Conservation (phyloP, 35 echinoderm and acorn worm genomes). For the Heliocidaris erythrogramma region DNA sequence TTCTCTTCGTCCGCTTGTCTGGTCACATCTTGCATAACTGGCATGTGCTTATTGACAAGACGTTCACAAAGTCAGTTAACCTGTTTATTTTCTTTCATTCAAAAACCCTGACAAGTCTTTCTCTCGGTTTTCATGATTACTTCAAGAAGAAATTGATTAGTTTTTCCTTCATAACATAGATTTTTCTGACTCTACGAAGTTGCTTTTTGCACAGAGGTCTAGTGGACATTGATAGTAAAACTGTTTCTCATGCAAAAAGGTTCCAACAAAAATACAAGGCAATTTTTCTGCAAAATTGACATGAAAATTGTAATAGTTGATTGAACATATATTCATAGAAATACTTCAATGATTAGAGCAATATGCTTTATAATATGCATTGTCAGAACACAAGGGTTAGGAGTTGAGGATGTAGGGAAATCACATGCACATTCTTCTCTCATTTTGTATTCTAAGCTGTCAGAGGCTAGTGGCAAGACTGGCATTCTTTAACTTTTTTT, state of each 20-base stretch:
- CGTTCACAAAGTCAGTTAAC: background rate
- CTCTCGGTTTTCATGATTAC: background rate
- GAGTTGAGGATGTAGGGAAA: background rate
- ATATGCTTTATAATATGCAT: background rate
- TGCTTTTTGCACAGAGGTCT: no score
- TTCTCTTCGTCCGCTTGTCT: background rate
- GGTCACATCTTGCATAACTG: background rate
- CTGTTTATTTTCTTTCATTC: background rate
- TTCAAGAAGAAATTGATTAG: background rate
- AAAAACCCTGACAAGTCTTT: background rate
- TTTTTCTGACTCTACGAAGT: background rate
- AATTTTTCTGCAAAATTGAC: no score
- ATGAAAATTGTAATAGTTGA: no score
- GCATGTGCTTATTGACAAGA: background rate
- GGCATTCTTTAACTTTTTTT: background rate
- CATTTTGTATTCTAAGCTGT: background rate
- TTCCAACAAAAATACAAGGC: no score
- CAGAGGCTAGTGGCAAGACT: background rate
- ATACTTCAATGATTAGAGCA: no score
- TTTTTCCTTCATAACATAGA: no score
- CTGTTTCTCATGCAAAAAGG: no score
- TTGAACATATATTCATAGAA: no score
- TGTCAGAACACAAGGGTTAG: background rate
- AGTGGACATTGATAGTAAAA: no score
- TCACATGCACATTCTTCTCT: background rate